phyloP scores from a whole-genome alignment of 2,888 invertebrate genomes.

The Mamestra brassicae region DNA sequence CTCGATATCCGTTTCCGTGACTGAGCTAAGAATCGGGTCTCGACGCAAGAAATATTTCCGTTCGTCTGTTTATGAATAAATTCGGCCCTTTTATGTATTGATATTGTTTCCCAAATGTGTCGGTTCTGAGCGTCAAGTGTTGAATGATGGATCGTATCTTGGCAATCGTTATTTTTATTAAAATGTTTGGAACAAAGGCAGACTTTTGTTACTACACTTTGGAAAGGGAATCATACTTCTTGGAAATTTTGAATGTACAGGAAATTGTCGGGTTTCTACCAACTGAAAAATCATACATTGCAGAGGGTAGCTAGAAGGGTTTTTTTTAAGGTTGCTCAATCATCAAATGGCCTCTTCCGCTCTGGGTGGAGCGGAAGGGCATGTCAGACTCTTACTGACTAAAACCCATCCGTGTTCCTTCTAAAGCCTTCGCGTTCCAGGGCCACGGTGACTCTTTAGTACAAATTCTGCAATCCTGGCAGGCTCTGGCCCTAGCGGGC shows the following conservation, averaged over 20 bases:
- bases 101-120: conserved; percentile 27
- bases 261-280: too few relatives aligned
- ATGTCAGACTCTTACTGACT: too few relatives aligned
- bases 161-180: neutral
- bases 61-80: conserved; percentile 28
- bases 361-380: too few relatives aligned
- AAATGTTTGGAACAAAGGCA: neutral
- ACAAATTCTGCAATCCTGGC: too few relatives aligned
- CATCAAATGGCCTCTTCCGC: too few relatives aligned
- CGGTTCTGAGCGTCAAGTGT: neutral
- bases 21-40: conserved; percentile 34
- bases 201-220: neutral
- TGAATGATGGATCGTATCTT: conserved; percentile 5
- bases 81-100: conserved; percentile 5
- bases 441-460: too few relatives aligned
- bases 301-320: too few relatives aligned
- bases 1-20: conserved; percentile 56
- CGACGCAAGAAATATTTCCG: conserved; percentile 25
- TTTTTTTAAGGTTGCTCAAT: too few relatives aligned
- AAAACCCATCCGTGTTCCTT: too few relatives aligned
- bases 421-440: too few relatives aligned
- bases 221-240: neutral
- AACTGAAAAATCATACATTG: too few relatives aligned
- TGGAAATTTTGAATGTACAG: neutral
- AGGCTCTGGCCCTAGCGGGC: too few relatives aligned